Base-by-base conservation (phyloP, 35 echinoderm and acorn worm species). In the Apostichopus parvimensis region DNA sequence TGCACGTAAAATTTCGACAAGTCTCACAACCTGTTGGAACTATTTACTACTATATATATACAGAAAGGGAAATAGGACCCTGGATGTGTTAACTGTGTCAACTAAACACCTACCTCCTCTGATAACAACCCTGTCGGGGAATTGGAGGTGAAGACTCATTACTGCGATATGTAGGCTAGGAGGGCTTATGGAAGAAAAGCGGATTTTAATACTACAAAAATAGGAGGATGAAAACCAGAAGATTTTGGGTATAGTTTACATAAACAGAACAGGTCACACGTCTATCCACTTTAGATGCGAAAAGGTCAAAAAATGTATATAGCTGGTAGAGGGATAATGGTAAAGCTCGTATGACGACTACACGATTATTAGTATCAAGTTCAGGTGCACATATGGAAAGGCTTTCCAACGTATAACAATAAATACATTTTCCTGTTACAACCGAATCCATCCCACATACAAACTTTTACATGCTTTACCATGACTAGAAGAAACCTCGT, bases 71-170 rank as follows among this genome's bases (percentile, higher is more conserved):
- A 56, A 82, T 10, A 34, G 3, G 24, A 82, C 79, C 79, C 79
- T 82, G 53, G 79, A 82, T 82, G n/a, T 53, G 18, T 18, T 54
- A 82, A 82, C 25, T 82, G 79, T 82, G 79, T 82, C 79, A 82
- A 82, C 79, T 34, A 82, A 82, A 82, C 79, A 82, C 64, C 11
- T 68, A 82, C 64, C 11, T 68, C 18, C 64, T 18, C 34, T 45
- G 3, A 68, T 68, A 68, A 18, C 64, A 68, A 68, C 64, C 64
- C 64, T 68, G 64, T 68, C 64, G 64, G 64, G 64, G 34, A 68
- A 68, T 18, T 68, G 64, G 34, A 45, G 64, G 64, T 68, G 64
- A 68, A 68, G 34, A 11, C 64, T 68, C 64, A 68, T 68, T 68
- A 68, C 11, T 18, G 64, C 11, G 64, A 68, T 68, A 68, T 14